Base-by-base conservation (phyloP, 2,113 vertebrate genomes). In the Dasyornis broadbenti region DNA sequence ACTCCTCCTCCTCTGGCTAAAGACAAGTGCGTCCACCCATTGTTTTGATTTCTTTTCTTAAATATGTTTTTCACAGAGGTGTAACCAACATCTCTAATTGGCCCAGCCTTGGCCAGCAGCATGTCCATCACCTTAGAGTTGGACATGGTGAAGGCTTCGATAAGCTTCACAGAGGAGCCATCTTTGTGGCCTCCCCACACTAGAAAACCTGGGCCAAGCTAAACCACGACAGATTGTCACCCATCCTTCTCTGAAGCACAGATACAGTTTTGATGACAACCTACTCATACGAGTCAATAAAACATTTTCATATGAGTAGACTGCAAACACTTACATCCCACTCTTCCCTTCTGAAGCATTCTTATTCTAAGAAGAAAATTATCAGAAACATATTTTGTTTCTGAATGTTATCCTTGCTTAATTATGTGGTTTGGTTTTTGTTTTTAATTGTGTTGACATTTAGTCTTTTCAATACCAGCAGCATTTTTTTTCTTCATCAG, bases 251-350 rank as follows among this genome's bases (percentile, higher is more conserved):
- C 82, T 68, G 57, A 84, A 89, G 56, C 57, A 82, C 9, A 31
- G 42, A 73, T 73, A 83, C 27, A 69, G 26, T 59, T 82, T 93
- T 61, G 59, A 77, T 80, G 66, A 86, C 89, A 92, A 82, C 86
- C 78, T 85, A 82, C 75, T 94, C 71, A 27, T 42, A 70, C 57
- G 75, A 95, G 79, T 94, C 85, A 91, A 86, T 33, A 76, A 79
- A 91, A 82, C 47, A 35, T 53, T 69, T 94, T 73, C 47, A 40
- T 65, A 56, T 37, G 0, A 82, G 87, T 79, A 79, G 56, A 82
- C 53, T 71, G 65, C 66, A 94, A 87, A 69, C 26, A 47, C 28
- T 79, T 7, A 6, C 61, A 64, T 49, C 75, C 75, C 37, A 79
- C 92, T 82, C 77, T 70, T 73, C n/a, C 21, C 8, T 64, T 82